phyloP scores from a whole-genome alignment of 2,797 vertebrate genomes.

The Garrulus glandarius region DNA sequence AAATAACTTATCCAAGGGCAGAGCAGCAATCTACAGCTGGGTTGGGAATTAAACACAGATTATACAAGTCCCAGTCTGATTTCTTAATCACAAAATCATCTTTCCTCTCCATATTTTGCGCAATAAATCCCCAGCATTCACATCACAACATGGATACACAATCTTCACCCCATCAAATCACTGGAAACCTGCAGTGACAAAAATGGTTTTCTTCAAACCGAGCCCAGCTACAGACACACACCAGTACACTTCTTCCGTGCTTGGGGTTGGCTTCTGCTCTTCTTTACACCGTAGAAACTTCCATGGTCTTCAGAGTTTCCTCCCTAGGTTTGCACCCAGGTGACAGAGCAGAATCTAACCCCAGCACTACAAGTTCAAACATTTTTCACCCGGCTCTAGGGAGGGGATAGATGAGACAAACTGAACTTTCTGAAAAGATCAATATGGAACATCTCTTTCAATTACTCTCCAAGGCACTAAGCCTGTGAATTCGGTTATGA shows the following conservation, averaged over 20 bases:
- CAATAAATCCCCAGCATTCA: background rate
- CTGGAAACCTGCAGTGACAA: background rate
- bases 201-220: background rate
- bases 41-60: conserved; percentile 38
- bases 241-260: background rate
- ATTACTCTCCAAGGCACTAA: conserved; percentile 64
- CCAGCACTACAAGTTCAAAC: conserved; percentile 21
- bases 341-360: conserved; percentile 28
- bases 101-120: background rate
- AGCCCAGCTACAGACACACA: background rate
- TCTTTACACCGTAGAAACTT: background rate
- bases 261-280: background rate
- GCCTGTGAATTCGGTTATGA: conserved; percentile 49
- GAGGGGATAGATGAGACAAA: conserved; percentile 62
- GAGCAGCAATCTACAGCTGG: background rate
- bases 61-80: conserved; percentile 5
- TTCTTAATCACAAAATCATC: conserved; percentile 37
- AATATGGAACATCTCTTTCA: conserved; percentile 69
- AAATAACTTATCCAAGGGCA: conserved; percentile 45
- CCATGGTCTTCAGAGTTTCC: background rate
- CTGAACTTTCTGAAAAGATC: conserved; percentile 69
- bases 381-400: conserved; percentile 32
- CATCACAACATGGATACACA: background rate
- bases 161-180: background rate
- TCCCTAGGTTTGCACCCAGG: background rate